Percentiles rank a stretch among this genome's conserved stretches.
Evolutionary conservation across 35 echinoderm and acorn worm genomes (phyloP).

Genomic region (Anneissia japonica): DNA sequence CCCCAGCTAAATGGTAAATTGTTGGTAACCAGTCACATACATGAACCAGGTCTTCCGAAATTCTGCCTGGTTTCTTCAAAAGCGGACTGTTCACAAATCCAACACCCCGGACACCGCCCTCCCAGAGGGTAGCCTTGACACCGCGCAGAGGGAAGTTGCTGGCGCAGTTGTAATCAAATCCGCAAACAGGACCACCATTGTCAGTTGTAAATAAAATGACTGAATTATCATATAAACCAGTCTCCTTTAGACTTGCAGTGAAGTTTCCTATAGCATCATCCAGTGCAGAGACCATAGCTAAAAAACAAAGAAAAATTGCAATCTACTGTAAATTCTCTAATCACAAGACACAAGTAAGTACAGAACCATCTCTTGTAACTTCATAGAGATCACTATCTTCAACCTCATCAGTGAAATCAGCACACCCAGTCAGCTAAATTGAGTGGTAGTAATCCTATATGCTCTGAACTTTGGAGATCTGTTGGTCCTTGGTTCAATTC

Average conservation of each 20-base stretch:
- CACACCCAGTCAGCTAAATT: too few species aligned
- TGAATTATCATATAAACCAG: slow-evolving; percentile 61
- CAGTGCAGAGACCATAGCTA: slow-evolving; percentile 81
- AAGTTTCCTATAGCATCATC: slow-evolving; percentile 81
- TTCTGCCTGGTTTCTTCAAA: slow-evolving; percentile 52
- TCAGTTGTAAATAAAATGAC: slow-evolving; percentile 90
- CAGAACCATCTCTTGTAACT: background rate
- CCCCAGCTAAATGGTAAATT: slow-evolving; percentile 71
- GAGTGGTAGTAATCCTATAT: too few species aligned
- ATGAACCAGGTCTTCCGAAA: slow-evolving; percentile 59
- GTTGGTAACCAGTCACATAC: slow-evolving; percentile 89
- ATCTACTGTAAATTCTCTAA: background rate
- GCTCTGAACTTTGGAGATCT: too few species aligned
- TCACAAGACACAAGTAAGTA: background rate
- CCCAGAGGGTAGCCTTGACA: slow-evolving; percentile 77
- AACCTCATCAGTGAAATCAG: too few species aligned
- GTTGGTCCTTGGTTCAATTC: too few species aligned
- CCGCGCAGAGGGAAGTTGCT: slow-evolving; percentile 89
- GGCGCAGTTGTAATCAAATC: slow-evolving; percentile 77
- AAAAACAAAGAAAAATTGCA: background rate
- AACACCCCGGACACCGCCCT: slow-evolving; percentile 76
- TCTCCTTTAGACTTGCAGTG: slow-evolving; percentile 48
- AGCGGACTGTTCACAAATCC: slow-evolving; percentile 70
- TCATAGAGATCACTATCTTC: too few species aligned
- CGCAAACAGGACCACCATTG: slow-evolving; percentile 80